Conservation (phyloP, 1,140 invertebrate genomes). For the Druon quercuslanigerum region DNA sequence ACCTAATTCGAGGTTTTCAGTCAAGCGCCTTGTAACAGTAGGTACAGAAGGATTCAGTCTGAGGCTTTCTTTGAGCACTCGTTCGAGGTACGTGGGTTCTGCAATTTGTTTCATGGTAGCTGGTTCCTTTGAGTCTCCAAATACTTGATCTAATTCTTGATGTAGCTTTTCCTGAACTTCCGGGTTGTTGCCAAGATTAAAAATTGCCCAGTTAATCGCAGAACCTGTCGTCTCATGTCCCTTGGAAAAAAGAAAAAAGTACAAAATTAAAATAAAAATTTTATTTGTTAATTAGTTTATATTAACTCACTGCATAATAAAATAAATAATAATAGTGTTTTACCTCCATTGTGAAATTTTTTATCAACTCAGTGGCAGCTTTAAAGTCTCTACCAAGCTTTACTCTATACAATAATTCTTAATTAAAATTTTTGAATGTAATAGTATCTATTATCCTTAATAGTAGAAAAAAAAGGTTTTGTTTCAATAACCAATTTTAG, state of each 20-base stretch:
- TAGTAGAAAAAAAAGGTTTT: too few species aligned
- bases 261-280: too few species aligned
- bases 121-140: conserved; percentile 68
- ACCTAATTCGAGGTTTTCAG: conserved; percentile 79
- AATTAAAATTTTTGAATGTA: too few species aligned
- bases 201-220: conserved; percentile 77
- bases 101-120: conserved; percentile 72
- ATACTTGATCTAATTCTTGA: conserved; percentile 78
- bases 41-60: conserved; percentile 81
- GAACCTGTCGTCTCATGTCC: conserved; percentile 81
- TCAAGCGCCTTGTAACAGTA: conserved; percentile 71
- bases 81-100: conserved; percentile 79
- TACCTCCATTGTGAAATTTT: conserved; percentile 59
- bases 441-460: too few species aligned
- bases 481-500: too few species aligned
- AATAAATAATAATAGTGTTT: background rate
- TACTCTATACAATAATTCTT: conserved; percentile 58
- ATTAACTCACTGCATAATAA: conserved; percentile 80
- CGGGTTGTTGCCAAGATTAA: conserved; percentile 75
- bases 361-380: conserved; percentile 56
- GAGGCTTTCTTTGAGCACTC: conserved; percentile 80
- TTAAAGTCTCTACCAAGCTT: conserved; percentile 56
- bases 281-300: background rate
- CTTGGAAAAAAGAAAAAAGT: conserved; percentile 40
- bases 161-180: conserved; percentile 80